Percentiles rank a stretch among this genome's conserved stretches.
Conservation (phyloP, 2,888 invertebrate genomes). For the Nasonia oneida region DNA sequence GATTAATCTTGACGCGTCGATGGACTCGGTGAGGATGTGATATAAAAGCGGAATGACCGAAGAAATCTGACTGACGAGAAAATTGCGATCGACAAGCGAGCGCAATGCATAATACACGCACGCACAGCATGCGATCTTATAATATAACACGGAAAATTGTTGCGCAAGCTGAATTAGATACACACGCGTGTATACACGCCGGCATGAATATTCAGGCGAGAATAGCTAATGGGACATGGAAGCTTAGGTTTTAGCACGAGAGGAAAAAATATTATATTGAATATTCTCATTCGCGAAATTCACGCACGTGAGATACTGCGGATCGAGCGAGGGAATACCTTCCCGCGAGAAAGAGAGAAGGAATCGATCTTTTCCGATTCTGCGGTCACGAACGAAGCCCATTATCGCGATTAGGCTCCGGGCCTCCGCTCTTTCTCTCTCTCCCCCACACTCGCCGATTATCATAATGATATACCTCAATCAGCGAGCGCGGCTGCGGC, state of each 20-base stretch:
- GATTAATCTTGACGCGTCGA: slow-evolving; percentile 27
- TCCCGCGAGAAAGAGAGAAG: not conserved
- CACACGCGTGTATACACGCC: not conserved
- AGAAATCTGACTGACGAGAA: slow-evolving; percentile 54
- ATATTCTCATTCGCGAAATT: not conserved
- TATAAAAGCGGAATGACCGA: not conserved
- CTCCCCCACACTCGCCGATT: slow-evolving; percentile 72
- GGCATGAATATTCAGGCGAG: not conserved
- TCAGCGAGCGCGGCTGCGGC: not conserved
- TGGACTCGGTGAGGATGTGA: not conserved
- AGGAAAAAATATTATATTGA: not conserved
- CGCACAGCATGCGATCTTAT: not conserved
- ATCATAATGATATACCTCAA: slow-evolving; percentile 76
- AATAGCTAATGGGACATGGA: not conserved
- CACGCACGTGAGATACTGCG: not conserved
- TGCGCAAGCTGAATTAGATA: not conserved
- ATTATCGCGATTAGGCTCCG: slow-evolving; percentile 78
- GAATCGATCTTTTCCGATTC: slow-evolving; percentile 69
- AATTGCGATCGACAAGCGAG: slow-evolving; percentile 44
- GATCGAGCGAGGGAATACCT: not conserved
- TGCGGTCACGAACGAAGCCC: slow-evolving; percentile 76
- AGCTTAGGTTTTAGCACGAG: not conserved
- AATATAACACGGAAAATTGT: not conserved
- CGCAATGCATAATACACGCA: not conserved
- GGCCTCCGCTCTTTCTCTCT: slow-evolving; percentile 64